These are phyloP conservation scores for Drosophila rellima DNA, from an alignment of 2,888 invertebrate genomes.

Conservation along the genomic window DNA sequence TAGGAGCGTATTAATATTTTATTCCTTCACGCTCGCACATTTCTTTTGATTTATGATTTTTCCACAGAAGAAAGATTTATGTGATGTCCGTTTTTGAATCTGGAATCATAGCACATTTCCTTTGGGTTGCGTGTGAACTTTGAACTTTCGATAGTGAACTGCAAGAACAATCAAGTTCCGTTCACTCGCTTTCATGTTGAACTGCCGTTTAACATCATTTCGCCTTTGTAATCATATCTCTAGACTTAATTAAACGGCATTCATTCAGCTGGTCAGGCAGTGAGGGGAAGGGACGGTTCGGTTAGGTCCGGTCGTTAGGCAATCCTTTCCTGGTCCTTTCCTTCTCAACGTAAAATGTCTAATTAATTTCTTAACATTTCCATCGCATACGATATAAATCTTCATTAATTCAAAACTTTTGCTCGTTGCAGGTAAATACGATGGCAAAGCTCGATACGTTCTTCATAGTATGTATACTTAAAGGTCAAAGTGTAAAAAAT, in stretches of 20 bases:
- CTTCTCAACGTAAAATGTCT: constrained; percentile 39
- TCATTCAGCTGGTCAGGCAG: constrained; percentile 19
- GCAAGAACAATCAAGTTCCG: constrained; percentile 35
- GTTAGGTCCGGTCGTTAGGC: constrained; percentile 34
- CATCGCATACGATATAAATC: constrained; percentile 61
- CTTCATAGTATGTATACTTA: constrained; percentile 5
- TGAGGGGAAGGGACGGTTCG: neutral
- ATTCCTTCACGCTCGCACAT: constrained; percentile 5
- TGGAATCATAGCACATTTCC: neutral
- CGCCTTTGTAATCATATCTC: constrained; percentile 54
- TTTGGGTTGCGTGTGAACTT: constrained; percentile 51
- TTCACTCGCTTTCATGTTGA: constrained; percentile 46
- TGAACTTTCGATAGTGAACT: constrained; percentile 42
- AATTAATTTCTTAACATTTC: constrained; percentile 69
- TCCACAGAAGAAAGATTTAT: constrained; percentile 38
- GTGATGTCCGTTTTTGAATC: constrained; percentile 1
- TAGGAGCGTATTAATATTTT: constrained; percentile 18
- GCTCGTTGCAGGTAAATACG: constrained; percentile 58
- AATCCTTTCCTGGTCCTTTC: constrained; percentile 35
- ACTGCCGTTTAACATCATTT: constrained; percentile 41
- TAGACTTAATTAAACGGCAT: constrained; percentile 52
- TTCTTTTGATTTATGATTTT: constrained; percentile 47
- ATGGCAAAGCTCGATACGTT: constrained; percentile 14
- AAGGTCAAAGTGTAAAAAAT: constrained; percentile 32
- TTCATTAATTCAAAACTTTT: constrained; percentile 68